phyloP scores from a whole-genome alignment of 2,888 invertebrate genomes.

The Ornithoptera priamus region DNA sequence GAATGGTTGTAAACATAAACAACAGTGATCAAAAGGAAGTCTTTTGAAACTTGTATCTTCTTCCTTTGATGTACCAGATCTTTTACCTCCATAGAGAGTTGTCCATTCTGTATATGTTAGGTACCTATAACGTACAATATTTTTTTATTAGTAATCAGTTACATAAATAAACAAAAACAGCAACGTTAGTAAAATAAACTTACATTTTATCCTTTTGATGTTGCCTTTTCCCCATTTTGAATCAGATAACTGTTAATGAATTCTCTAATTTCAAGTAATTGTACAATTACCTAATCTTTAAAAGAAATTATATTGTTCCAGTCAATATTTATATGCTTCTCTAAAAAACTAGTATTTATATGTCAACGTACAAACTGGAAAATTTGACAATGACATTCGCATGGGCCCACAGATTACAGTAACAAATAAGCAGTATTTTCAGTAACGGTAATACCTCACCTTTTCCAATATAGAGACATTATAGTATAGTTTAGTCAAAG shows the following conservation, averaged over 20 bases:
- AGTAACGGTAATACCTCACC: too few relatives aligned
- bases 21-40: conserved; percentile 95
- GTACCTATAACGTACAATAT: conserved; percentile 79
- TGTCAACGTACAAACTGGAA: too few relatives aligned
- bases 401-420: too few relatives aligned
- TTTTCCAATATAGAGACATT: too few relatives aligned
- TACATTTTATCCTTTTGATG: conserved; percentile 97
- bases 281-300: too few relatives aligned
- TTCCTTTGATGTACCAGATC: conserved; percentile 83
- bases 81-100: conserved; percentile 93
- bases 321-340: too few relatives aligned
- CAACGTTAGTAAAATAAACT: conserved; percentile 43
- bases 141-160: conserved; percentile 17
- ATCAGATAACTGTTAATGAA: not conserved
- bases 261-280: not conserved
- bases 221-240: conserved; percentile 93
- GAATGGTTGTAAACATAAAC: conserved; percentile 94
- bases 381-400: too few relatives aligned
- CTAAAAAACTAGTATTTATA: too few relatives aligned
- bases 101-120: conserved; percentile 94
- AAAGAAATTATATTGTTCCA: too few relatives aligned
- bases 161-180: conserved; percentile 32
- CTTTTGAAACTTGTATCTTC: conserved; percentile 92
- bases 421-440: too few relatives aligned
- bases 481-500: too few relatives aligned